Evolutionary conservation across 2,113 vertebrate genomes (phyloP).

Genomic region (Hirundichthys speculiger): DNA sequence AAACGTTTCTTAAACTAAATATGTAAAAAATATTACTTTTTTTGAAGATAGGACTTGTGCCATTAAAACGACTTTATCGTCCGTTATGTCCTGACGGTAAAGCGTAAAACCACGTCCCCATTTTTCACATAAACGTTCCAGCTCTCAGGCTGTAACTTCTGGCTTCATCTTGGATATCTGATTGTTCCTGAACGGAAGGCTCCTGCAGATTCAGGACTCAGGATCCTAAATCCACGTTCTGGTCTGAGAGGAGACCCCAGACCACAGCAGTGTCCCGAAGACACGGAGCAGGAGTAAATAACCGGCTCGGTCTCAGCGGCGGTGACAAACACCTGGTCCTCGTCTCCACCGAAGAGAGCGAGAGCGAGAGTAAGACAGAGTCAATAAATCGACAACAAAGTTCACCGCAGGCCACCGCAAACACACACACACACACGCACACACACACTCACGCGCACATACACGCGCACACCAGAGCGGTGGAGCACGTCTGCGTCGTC

Average conservation of each 20-base stretch:
- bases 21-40: too few species aligned
- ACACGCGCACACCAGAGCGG: slow-evolving; percentile 35
- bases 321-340: slow-evolving; percentile 79
- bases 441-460: slow-evolving; percentile 7
- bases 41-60: too few species aligned
- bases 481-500: slow-evolving; percentile 46
- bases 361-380: too few species aligned
- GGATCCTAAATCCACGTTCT: slow-evolving; percentile 1
- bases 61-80: too few species aligned
- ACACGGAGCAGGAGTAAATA: slow-evolving; percentile 58
- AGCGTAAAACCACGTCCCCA: neutral
- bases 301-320: slow-evolving; percentile 52
- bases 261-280: slow-evolving; percentile 12
- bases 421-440: slow-evolving; percentile 36
- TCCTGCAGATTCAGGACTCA: neutral
- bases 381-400: slow-evolving; percentile 89
- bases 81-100: neutral
- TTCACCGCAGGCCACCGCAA: slow-evolving; percentile 78
- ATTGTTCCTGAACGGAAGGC: neutral
- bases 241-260: neutral
- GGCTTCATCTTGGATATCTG: neutral
- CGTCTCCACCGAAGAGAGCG: slow-evolving; percentile 83
- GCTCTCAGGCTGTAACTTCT: neutral
- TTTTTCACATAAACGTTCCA: neutral
- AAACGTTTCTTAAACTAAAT: too few species aligned